phyloP scores from a whole-genome alignment of 2,888 invertebrate genomes.

The Lysandra bellargus region DNA sequence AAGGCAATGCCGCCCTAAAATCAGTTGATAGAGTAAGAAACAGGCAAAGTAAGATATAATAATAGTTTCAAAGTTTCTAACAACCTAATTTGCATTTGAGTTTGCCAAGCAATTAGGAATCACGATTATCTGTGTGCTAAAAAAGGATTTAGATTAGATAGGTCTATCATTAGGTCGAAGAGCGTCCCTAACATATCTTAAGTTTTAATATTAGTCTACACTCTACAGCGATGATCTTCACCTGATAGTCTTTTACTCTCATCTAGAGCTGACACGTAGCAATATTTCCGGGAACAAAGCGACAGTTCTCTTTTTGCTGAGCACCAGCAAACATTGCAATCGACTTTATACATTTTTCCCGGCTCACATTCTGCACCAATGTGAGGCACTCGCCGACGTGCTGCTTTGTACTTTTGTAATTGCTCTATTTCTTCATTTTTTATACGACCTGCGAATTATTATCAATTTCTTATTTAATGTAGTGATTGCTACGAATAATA shows the following conservation, averaged over 20 bases:
- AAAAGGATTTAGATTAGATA: too few relatives aligned
- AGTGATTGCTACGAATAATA: too few relatives aligned
- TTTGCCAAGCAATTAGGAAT: too few relatives aligned
- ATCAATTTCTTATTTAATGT: neutral
- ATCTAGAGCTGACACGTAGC: constrained; percentile 52
- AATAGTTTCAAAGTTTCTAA: too few relatives aligned
- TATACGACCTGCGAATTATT: neutral
- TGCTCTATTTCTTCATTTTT: constrained; percentile 36
- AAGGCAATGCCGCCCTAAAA: neutral
- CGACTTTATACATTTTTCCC: constrained; percentile 53
- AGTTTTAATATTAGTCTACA: too few relatives aligned
- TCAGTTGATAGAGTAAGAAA: too few relatives aligned
- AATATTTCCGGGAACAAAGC: constrained; percentile 53
- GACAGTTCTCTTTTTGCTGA: constrained; percentile 49
- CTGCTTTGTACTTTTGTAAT: constrained; percentile 4
- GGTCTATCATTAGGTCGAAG: too few relatives aligned
- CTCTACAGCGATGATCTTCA: constrained; percentile 40
- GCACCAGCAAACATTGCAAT: constrained; percentile 64
- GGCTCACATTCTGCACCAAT: constrained; percentile 51
- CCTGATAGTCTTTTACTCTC: constrained; percentile 51
- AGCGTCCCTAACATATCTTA: too few relatives aligned
- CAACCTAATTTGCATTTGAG: too few relatives aligned
- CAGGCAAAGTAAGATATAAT: too few relatives aligned
- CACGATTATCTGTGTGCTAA: too few relatives aligned
- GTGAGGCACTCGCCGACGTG: constrained; percentile 46